Percentiles rank a stretch among this genome's conserved stretches.
Conservation (phyloP, 2,888 invertebrate genomes). For the Pachliopta kotzebuea region DNA sequence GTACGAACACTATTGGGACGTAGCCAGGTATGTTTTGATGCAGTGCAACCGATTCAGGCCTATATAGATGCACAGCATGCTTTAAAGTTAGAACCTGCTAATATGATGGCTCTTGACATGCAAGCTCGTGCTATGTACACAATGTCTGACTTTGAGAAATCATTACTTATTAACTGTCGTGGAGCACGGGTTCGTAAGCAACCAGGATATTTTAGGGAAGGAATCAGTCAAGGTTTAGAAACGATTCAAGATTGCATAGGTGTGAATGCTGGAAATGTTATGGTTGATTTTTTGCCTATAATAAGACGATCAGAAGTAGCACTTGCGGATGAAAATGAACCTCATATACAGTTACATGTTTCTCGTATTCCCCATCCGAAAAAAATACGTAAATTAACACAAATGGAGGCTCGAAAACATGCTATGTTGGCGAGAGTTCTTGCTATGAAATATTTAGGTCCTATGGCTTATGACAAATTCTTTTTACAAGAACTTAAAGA, state of each 20-base stretch:
- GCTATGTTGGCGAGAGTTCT: slow-evolving; percentile 64
- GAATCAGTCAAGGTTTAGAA: slow-evolving; percentile 70
- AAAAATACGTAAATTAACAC: slow-evolving; percentile 58
- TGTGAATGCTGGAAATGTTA: slow-evolving; percentile 64
- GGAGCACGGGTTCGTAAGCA: slow-evolving; percentile 57
- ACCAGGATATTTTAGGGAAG: slow-evolving; percentile 70
- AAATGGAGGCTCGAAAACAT: slow-evolving; percentile 66
- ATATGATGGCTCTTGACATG: slow-evolving; percentile 70
- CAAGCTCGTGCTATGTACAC: slow-evolving; percentile 71
- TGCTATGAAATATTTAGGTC: slow-evolving; percentile 73
- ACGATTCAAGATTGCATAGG: slow-evolving; percentile 74
- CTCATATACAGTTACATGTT: slow-evolving; percentile 49
- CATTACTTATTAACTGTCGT: slow-evolving; percentile 69
- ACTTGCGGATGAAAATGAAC: slow-evolving; percentile 46
- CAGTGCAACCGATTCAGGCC: slow-evolving; percentile 65
- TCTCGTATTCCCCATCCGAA: slow-evolving; percentile 63
- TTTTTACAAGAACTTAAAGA: slow-evolving; percentile 60
- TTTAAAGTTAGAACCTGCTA: slow-evolving; percentile 61
- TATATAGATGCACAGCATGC: slow-evolving; percentile 69
- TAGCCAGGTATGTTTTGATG: slow-evolving; percentile 69
- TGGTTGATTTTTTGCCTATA: slow-evolving; percentile 67
- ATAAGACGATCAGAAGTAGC: slow-evolving; percentile 60
- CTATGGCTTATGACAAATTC: slow-evolving; percentile 75
- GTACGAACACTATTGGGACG: slow-evolving; percentile 64
- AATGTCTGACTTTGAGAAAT: slow-evolving; percentile 71